Evolutionary conservation across 2,797 vertebrate species (phyloP), one percentile per base, ranked within the genome.

Genomic region (Xenopus petersii): DNA sequence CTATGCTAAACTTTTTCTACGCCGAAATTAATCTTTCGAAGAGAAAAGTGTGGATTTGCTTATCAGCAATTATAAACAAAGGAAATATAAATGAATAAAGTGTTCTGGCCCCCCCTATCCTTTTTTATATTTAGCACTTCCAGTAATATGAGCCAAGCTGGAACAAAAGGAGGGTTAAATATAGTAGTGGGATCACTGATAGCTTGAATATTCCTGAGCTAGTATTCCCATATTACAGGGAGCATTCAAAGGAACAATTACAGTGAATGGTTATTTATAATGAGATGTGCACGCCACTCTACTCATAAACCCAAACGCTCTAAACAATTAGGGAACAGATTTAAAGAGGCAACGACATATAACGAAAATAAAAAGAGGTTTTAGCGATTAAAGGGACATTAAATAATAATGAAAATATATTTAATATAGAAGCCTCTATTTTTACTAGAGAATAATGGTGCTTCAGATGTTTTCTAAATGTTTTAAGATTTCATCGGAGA

Each of bases 61-160:
- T 68, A 61, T 72, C 64, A 58, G 58, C 64, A 59, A 67, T 87
- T 88, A 88, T 90, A 94, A 94, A 93, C 90, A 95, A 91, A 92
- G 94, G 94, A 96, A 94, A 92, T 90, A 85, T 88, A 91, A 83
- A 86, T 90, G 92, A 94, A 94, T 95, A 91, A 94, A 93, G 89
- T 87, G 91, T 93, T 92, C 89, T 88, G 84, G 86, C 86, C 88
- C 83, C 83, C 49, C 82, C 89, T 81, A 83, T 80, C 82, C 77
- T 83, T 84, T 87, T 91, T 89, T 88, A 95, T 94, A 94, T 97
- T 97, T 95, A 95, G 81, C 83, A 85, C 82, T 85, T 86, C 75
- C 82, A 78, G 95, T 97, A 96, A 96, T 96, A 92, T 96, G 97
- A 96, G 94, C 91, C 75, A 87, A 64, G 86, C 85, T 91, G 89